Percentiles rank a stretch among this genome's conserved stretches.
phyloP scores from a whole-genome alignment of 1,140 invertebrate genomes.

The Bombus vancouverensis region DNA sequence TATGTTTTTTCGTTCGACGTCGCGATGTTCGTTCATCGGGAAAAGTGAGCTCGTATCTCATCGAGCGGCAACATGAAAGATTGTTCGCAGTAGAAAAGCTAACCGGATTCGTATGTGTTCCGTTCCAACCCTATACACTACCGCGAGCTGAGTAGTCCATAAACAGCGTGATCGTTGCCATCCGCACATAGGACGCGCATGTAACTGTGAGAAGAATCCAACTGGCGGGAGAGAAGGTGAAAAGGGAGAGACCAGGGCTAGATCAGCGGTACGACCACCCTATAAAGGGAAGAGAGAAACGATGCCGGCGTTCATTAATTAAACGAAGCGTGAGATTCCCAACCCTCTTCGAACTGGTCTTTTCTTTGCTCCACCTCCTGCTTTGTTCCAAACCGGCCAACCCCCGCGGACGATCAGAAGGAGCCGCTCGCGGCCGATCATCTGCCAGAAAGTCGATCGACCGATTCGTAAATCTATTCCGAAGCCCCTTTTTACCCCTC shows the following conservation, averaged over 20 bases:
- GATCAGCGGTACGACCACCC: conserved; percentile 44
- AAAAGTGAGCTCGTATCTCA: conserved; percentile 52
- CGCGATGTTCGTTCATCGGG: conserved; percentile 46
- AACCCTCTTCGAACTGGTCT: conserved; percentile 53
- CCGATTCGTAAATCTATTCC: conserved; percentile 57
- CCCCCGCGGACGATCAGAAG: conserved; percentile 59
- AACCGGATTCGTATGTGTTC: conserved; percentile 49
- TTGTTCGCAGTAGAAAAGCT: conserved; percentile 48
- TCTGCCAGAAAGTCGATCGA: conserved; percentile 71
- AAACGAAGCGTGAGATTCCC: conserved; percentile 79
- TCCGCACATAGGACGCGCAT: conserved; percentile 26
- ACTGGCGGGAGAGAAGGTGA: neutral
- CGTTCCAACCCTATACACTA: conserved; percentile 41
- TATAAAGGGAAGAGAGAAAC: conserved; percentile 59
- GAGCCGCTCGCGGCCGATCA: conserved; percentile 57
- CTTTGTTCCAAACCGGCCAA: conserved; percentile 67
- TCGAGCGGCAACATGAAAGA: conserved; percentile 70
- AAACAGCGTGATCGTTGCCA: conserved; percentile 54
- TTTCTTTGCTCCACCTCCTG: conserved; percentile 35
- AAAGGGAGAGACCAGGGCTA: neutral
- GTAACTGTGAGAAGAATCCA: conserved; percentile 55
- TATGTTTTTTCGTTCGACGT: conserved; percentile 10
- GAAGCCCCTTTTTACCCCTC: conserved; percentile 26
- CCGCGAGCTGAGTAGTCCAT: conserved; percentile 44
- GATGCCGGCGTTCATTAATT: conserved; percentile 77